phyloP scores from a whole-genome alignment of 1,140 invertebrate genomes.

The Tribolium castaneum region DNA sequence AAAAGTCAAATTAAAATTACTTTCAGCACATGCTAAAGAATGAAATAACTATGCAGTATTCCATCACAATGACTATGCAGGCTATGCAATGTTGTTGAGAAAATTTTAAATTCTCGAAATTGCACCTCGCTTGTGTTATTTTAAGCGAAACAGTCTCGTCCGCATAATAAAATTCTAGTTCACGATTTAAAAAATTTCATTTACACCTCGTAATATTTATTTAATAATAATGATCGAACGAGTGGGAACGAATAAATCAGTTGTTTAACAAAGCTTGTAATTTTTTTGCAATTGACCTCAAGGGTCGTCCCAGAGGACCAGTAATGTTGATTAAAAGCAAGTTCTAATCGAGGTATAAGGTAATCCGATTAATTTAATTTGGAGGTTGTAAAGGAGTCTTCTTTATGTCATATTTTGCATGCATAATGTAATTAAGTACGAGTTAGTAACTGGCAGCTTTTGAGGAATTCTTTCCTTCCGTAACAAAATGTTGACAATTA shows the following conservation, averaged over 20 bases:
- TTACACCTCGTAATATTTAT: no score
- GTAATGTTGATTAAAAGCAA: neutral
- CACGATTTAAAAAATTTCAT: no score
- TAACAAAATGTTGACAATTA: constrained; percentile 17
- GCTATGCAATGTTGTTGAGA: neutral
- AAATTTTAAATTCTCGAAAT: constrained; percentile 6
- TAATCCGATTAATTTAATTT: constrained; percentile 29
- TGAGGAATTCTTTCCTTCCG: neutral
- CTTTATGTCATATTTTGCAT: constrained; percentile 27
- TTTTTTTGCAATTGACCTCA: neutral
- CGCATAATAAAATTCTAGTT: neutral
- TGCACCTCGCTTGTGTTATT: neutral
- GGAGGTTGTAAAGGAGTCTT: neutral
- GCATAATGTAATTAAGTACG: constrained; percentile 10
- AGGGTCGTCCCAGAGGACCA: neutral
- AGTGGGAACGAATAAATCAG: neutral
- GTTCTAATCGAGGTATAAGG: constrained; percentile 1
- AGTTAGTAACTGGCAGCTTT: neutral
- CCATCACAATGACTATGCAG: neutral
- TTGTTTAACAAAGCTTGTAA: neutral
- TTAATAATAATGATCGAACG: no score
- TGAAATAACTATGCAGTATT: neutral
- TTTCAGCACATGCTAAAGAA: no score
- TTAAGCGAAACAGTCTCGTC: neutral
- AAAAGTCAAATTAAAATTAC: neutral